Percentiles rank a stretch among this genome's conserved stretches.
Conservation (phyloP, 2,888 invertebrate genomes). For the Cynaeus angustus region DNA sequence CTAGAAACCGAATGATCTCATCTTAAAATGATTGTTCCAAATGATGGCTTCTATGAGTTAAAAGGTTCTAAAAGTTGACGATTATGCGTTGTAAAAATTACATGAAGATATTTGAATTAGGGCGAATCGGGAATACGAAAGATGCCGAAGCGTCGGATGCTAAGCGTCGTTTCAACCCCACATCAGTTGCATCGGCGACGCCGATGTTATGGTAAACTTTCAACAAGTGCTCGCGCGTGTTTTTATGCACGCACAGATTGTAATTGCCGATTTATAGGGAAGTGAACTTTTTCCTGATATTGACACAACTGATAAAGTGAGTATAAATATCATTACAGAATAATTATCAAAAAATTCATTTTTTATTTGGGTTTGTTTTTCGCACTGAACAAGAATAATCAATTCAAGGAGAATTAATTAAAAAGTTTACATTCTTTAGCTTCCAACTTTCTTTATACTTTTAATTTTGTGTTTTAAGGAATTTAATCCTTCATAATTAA, state of each 20-base stretch:
- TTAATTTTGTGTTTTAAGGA: neutral
- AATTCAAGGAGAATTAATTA: no score
- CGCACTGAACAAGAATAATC: no score
- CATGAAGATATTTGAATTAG: conserved; percentile 39
- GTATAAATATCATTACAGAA: neutral
- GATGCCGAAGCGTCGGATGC: conserved; percentile 32
- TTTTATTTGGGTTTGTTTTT: neutral
- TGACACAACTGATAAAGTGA: conserved; percentile 14
- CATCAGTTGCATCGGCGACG: conserved; percentile 27
- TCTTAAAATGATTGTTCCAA: neutral
- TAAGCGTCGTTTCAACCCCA: conserved; percentile 40
- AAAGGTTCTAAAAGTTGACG: neutral
- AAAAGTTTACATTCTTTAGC: neutral
- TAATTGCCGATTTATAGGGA: neutral
- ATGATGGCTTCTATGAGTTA: neutral
- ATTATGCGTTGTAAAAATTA: conserved; percentile 14
- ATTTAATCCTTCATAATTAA: neutral
- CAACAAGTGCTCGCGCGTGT: conserved; percentile 45
- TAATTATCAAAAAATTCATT: no score
- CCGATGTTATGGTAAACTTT: conserved; percentile 5
- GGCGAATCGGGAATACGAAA: conserved; percentile 42
- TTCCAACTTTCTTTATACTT: neutral
- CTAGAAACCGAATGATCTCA: neutral
- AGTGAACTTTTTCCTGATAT: conserved; percentile 12
- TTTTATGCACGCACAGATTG: conserved; percentile 18